Evolutionary conservation across 2,797 vertebrate genomes (phyloP), one percentile per base, ranked within the genome.

Genomic region (Sebastes reedi): DNA sequence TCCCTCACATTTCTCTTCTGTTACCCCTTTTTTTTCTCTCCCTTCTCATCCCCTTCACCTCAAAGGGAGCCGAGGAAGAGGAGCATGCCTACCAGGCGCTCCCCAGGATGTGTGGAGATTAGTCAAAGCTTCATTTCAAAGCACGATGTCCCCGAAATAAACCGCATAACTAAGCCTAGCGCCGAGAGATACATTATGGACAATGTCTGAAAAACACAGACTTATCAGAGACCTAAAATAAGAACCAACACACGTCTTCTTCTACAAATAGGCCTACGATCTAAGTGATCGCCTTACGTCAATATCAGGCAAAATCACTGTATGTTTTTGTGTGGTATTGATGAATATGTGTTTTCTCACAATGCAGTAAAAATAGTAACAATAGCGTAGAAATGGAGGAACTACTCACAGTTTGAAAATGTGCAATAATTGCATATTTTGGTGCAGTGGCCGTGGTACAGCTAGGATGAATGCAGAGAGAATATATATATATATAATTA

Each of bases 101-200:
- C 78, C 68, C 18, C 52, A 34, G 72, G 82, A 79, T 29, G 32
- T 79, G 68, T 61, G 80, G 79, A 76, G 77, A 91, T 83, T 75
- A 88, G 72, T 81, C 82, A 87, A 78, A 78, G 79, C 84, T 82
- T 87, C 27, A 52, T 87, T 85, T 89, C 83, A 89, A 80, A 89
- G 77, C 62, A 16, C 22, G 6, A 2, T 18, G 29, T 74, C 34
- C 75, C 42, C 3, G 65, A 84, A 86, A 87, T 87, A 91, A 81
- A 67, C 67, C 20, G 39, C 77, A 80, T 54, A n/a, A 54, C 18
- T 54, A 54, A 52, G 20, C 50, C 50, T 9, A 54, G 20, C 20
- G 50, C 50, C 50, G 16, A 20, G 50, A 88, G 80, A 75, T 61
- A 50, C 30, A 29, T 36, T 16, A n/a, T 18, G 27, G 62, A 72